Evolutionary conservation across 2,113 vertebrate genomes (phyloP).

Genomic region (Otis tarda): DNA sequence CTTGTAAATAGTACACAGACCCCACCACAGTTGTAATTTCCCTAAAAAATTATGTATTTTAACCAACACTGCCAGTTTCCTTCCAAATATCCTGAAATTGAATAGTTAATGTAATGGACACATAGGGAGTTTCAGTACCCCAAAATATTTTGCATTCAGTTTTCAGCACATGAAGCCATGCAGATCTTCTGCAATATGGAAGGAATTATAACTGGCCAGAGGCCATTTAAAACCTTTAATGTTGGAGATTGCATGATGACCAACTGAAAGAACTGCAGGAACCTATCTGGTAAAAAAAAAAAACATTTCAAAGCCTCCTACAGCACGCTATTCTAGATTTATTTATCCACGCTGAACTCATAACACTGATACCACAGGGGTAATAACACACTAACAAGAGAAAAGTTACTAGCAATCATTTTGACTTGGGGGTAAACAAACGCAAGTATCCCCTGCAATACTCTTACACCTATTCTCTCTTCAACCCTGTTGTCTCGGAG

Average conservation of each 20-base stretch:
- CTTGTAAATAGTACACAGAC: neutral
- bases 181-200: conserved; percentile 6
- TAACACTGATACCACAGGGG: neutral
- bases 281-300: neutral
- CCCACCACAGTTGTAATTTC: neutral
- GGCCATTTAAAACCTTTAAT: neutral
- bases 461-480: neutral
- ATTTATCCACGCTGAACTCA: neutral
- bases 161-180: conserved; percentile 17
- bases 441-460: neutral
- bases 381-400: neutral
- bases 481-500: neutral
- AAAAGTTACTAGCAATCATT: neutral
- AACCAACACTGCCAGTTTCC: neutral
- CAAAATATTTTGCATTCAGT: neutral
- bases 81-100: neutral
- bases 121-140: neutral
- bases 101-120: neutral
- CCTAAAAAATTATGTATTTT: neutral
- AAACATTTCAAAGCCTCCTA: neutral
- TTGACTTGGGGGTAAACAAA: neutral
- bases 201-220: conserved; percentile 15
- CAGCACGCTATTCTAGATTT: neutral
- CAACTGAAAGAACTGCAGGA: neutral
- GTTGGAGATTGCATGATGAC: neutral